These are phyloP conservation scores for Sakesphorus luctuosus DNA, from an alignment of 2,113 vertebrate genomes.

Conservation along the genomic window DNA sequence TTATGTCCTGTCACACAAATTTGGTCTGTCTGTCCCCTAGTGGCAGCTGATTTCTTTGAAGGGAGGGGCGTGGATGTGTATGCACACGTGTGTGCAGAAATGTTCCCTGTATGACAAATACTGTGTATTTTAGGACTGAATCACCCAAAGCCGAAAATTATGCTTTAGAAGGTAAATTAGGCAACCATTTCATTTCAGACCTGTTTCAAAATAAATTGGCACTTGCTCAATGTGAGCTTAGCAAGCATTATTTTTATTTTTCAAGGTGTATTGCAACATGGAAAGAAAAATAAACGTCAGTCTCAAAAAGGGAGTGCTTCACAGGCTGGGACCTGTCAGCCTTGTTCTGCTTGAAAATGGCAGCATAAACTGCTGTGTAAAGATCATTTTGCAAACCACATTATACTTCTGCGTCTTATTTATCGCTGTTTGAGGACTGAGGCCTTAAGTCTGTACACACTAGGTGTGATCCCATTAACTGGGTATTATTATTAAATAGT, in stretches of 20 bases:
- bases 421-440: background rate
- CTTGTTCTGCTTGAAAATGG: background rate
- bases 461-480: background rate
- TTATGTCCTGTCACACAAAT: background rate
- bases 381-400: background rate
- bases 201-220: background rate
- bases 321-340: background rate
- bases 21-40: background rate
- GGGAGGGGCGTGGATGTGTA: accelerated
- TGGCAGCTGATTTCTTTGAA: background rate
- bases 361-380: background rate
- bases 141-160: background rate
- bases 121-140: background rate
- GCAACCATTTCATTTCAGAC: background rate
- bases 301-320: background rate
- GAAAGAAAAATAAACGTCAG: background rate
- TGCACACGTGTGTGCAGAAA: accelerated
- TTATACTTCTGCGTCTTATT: background rate
- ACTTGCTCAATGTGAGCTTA: background rate
- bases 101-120: background rate
- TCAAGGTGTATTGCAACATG: background rate
- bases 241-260: background rate
- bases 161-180: background rate
- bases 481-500: background rate
- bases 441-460: background rate